Evolutionary conservation across 1,140 invertebrate species (phyloP), one percentile per base, ranked within the genome.

Genomic region (Saxidomus purpurata): DNA sequence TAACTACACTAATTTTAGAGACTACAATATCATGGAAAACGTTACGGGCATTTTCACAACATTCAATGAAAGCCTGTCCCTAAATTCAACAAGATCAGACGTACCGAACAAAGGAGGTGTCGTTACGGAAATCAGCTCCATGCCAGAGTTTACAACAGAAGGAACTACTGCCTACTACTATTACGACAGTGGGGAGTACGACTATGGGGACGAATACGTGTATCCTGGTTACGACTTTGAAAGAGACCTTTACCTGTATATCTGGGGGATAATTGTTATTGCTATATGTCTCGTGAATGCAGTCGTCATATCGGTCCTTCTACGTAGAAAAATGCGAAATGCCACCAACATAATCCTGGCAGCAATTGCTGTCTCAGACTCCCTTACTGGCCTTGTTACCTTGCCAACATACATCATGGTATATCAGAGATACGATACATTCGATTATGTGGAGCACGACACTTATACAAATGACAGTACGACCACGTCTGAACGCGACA

Each of bases 381-480:
- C 76, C 40, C 59, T 87, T 8, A 87, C 85, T 49, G 85, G 85
- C 52, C 19, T 87, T 34, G 55, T 77, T 8, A 87, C 85, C 22
- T 49, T 87, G 2, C 85, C 85, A 34, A 69, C 76, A 13, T 87
- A 87, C 61, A 87, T 87, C 1, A 79, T 80, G 38, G 76, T 69
- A 1, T 87, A 55, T 25, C 47, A 38, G 34, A 61, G 43, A 22
- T 61, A 43, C 36, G 71, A 79, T n/a, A 22, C 67, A 2, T n/a
- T n/a, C n/a, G n/a, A n/a, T n/a, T n/a, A n/a, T n/a, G 1, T 34
- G 25, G 11, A 63, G 2, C 3, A 34, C n/a, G 28, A 25, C n/a
- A n/a, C 28, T 6, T 2, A 0, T 43, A 22, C 25, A 15, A 47
- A 15, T 3, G 1, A 15, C 0, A 71, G 3, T 67, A 67, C 31